Evolutionary conservation across 2,113 vertebrate species (phyloP), one percentile per base, ranked within the genome.

Genomic region (Callocephalon fimbriatum): DNA sequence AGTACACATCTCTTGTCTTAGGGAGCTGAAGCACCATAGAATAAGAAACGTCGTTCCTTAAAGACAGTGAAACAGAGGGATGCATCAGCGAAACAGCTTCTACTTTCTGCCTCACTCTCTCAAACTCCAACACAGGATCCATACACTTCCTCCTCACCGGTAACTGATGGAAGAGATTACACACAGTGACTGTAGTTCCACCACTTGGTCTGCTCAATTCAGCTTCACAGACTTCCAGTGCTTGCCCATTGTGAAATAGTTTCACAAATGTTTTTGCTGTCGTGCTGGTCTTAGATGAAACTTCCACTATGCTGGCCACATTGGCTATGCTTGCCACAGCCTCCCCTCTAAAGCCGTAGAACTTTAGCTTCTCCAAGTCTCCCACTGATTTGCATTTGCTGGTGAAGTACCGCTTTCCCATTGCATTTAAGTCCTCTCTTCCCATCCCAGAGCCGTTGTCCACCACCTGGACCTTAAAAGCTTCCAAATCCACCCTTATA

Each of bases 341-440:
- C 93, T 99, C 99, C 26, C 99, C 99, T 90, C 99, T 98, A 93
- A 99, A 99, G 27, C 99, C 99, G 19, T 99, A 99, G 96, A 97
- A 99, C 5, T 21, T 89, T 23, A 99, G 97, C 67, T 99, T 98
- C 61, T 99, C 99, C 96, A 99, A 88, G 96, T 99, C 99, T 54
- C 97, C 95, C 42, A 99, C 1, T 2, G 98, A 98, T 89, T 73
- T 92, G 96, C 99, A 99, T 94, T 99, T 99, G 96, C 99, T 99
- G 2, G 99, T 99, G 96, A 98, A 98, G 93, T 99, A 99, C 17
- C 98, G 95, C 70, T 95, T 98, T 37, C 99, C 99, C 58, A 99
- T 95, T 45, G 88, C 96, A 45, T 98, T 97, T 93, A 99, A 81
- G 44, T 99, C 98, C 26, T 99, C 99, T 15, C 54, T 95, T 78